Evolutionary conservation across 2,113 vertebrate species (phyloP), one percentile per base, ranked within the genome.

Genomic region (Oncorhynchus keta): DNA sequence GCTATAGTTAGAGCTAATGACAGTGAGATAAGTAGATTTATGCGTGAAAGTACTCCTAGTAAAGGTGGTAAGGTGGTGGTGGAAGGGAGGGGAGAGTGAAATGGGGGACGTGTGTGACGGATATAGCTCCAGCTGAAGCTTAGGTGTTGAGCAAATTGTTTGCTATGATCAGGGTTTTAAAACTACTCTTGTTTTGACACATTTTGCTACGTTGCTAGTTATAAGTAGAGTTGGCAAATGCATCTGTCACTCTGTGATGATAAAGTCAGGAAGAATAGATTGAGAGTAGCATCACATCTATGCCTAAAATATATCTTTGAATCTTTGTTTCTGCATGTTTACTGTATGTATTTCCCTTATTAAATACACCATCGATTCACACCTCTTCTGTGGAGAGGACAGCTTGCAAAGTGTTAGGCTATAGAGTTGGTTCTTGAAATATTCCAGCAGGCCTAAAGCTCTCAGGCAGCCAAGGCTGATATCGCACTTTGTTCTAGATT

Each of bases 1-100:
- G 76, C 78, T 16, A 73, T 45, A 65, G 78, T 24, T 74, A 74
- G 70, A 64, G 22, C 73, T 78, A 79, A 78, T 78, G 59, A 64
- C 67, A 61, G 70, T 61, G 35, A 78, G 76, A 76, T 75, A 74
- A 81, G 79, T 78, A 65, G 75, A 83, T 81, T 79, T 77, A 49
- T 73, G 72, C 32, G 22, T 51, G 62, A 28, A 28, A 48, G 71
- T 57, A 55, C 49, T 49, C 64, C 68, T n/a, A 76, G 70, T 76
- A n/a, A 39, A 32, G 39, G 32, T 45, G 22, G 57, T 16, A 32
- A 28, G 6, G 22, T 4, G 55, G 9, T 6, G 51, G 35, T 66
- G 55, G 18, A 28, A 22, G 67, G 24, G 48, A 48, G 48, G 39
- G 72, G 11, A 61, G 7, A 32, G 3, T 62, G 51, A 45, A 45